A percentile compares a stretch with the other conserved stretches of the same genome.
phyloP scores from a whole-genome alignment of 2,888 invertebrate genomes.

The Bombylius major region DNA sequence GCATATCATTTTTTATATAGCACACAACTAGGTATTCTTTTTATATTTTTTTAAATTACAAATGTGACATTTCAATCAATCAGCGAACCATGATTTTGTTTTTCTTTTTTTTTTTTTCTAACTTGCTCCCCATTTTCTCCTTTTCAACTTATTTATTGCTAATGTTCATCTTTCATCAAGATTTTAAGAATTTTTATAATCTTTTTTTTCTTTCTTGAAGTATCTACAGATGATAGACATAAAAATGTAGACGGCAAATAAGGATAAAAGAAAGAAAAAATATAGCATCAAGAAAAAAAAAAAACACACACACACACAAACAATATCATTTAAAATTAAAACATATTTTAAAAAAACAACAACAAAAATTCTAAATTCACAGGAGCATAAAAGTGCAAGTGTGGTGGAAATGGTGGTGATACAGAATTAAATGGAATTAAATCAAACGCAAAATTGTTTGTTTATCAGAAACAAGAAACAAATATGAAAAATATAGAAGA shows the following conservation, averaged over 20 bases:
- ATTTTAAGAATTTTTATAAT: slow-evolving; percentile 10
- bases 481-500: neutral
- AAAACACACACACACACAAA: no score
- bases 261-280: no score
- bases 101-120: neutral
- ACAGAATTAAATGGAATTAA: slow-evolving; percentile 14
- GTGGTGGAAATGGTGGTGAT: neutral
- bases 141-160: neutral
- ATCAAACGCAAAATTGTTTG: slow-evolving; percentile 16
- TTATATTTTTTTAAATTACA: neutral
- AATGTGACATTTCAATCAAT: slow-evolving; percentile 16
- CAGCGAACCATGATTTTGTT: slow-evolving; percentile 5
- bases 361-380: no score
- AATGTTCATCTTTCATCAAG: neutral
- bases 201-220: neutral
- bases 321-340: no score
- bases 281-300: no score
- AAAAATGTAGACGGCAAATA: neutral
- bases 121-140: no score
- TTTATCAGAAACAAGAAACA: slow-evolving; percentile 9
- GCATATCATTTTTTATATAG: slow-evolving; percentile 14
- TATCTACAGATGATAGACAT: neutral
- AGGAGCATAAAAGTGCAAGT: no score
- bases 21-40: slow-evolving; percentile 1
- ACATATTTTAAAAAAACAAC: no score